Evolutionary conservation across 1,140 invertebrate genomes (phyloP).

Genomic region (Hesperophylax magnus): DNA sequence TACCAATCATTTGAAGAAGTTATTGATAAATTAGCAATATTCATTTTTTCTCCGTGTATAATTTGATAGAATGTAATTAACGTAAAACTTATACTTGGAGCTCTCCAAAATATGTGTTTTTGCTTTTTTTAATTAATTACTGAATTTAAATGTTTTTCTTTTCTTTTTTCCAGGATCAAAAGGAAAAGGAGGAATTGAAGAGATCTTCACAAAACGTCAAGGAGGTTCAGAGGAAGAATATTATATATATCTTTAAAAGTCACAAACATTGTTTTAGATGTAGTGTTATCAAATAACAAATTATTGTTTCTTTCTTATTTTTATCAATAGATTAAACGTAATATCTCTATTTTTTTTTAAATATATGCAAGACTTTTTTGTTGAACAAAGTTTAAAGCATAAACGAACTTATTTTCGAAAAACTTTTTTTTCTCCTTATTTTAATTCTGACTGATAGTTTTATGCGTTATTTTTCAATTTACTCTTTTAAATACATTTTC

Average conservation of each 20-base stretch:
- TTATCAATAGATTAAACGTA: neutral
- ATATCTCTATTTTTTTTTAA: neutral
- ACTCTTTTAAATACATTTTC: neutral
- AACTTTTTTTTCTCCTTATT: slow-evolving; percentile 10
- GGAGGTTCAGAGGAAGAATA: neutral
- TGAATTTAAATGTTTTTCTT: too few relatives aligned
- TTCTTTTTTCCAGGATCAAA: slow-evolving; percentile 1
- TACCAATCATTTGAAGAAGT: too few relatives aligned
- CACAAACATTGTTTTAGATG: slow-evolving; percentile 19
- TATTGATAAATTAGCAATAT: too few relatives aligned
- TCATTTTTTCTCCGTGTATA: too few relatives aligned
- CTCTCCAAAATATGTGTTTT: too few relatives aligned
- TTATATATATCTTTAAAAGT: slow-evolving; percentile 16
- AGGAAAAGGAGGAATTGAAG: neutral
- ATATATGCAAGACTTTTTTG: slow-evolving; percentile 34
- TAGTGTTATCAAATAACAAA: slow-evolving; percentile 12
- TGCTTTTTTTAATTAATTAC: too few relatives aligned
- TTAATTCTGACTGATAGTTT: slow-evolving; percentile 35
- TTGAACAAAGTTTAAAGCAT: slow-evolving; percentile 36
- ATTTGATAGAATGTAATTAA: too few relatives aligned
- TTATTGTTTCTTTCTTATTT: neutral
- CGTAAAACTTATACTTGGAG: too few relatives aligned
- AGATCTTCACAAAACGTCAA: neutral
- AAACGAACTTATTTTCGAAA: slow-evolving; percentile 10
- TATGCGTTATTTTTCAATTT: neutral